Conservation (phyloP, 2,113 vertebrate genomes). For the Ceyx cyanopectus region DNA sequence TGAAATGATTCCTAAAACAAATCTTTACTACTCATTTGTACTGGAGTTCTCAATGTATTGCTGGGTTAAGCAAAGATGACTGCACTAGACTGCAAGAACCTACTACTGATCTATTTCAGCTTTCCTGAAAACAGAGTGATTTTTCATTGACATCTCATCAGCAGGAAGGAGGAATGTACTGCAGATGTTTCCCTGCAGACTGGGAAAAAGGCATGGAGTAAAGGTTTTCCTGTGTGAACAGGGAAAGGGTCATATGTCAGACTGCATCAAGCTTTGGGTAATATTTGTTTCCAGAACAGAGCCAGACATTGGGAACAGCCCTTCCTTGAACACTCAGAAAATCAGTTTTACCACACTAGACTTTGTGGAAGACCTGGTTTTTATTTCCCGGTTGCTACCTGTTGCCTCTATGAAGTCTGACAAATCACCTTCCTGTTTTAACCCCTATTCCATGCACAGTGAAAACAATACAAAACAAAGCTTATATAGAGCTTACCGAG, state of each 20-base stretch:
- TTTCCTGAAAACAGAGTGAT: not conserved
- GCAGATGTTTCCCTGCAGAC: conserved; percentile 36
- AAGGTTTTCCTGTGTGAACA: not conserved
- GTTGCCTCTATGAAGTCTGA: not conserved
- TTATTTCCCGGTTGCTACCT: not conserved
- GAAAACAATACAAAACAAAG: not conserved
- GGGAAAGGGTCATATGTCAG: not conserved
- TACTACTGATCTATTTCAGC: not conserved
- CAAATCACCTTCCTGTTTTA: not conserved
- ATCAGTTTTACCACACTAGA: not conserved
- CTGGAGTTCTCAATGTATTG: not conserved
- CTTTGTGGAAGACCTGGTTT: not conserved
- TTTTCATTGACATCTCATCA: not conserved
- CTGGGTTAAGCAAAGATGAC: not conserved
- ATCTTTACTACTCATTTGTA: not conserved
- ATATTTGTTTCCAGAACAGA: not conserved
- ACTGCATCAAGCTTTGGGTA: not conserved
- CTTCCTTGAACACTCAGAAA: not conserved
- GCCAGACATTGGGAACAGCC: not conserved
- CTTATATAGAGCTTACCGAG: not conserved
- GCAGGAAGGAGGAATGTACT: not conserved
- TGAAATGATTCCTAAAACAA: not conserved
- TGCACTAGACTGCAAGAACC: not conserved
- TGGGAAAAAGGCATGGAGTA: not conserved
- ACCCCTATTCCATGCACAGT: not conserved